These are phyloP conservation scores for Pseudanteris insignis DNA, from an alignment of 2,888 invertebrate genomes.

Conservation along the genomic window DNA sequence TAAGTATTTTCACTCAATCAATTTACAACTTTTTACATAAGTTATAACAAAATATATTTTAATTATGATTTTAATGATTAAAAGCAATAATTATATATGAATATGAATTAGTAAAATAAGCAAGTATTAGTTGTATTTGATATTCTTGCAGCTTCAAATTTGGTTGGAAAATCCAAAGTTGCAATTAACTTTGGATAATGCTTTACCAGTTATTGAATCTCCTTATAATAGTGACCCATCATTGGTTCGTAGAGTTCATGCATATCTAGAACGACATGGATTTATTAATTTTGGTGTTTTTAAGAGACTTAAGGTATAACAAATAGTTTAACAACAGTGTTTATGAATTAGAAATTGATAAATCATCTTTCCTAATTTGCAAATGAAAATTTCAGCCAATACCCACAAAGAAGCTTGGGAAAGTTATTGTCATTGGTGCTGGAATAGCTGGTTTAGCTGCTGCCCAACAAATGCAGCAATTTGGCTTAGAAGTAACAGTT, in stretches of 20 bases:
- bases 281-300: slow-evolving; percentile 98
- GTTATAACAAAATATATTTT: no score
- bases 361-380: no score
- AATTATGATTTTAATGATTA: no score
- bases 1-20: no score
- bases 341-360: no score
- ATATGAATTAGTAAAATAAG: no score
- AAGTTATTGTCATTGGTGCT: slow-evolving; percentile 75
- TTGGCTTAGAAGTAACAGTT: slow-evolving; percentile 95
- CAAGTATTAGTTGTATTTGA: no score
- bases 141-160: slow-evolving; percentile 80
- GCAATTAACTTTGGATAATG: slow-evolving; percentile 85
- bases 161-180: slow-evolving; percentile 97
- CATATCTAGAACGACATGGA: slow-evolving; percentile 93
- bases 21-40: no score
- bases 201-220: slow-evolving; percentile 82
- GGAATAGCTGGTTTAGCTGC: slow-evolving; percentile 96
- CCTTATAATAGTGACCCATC: slow-evolving; percentile 94
- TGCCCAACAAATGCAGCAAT: slow-evolving; percentile 92
- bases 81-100: no score
- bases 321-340: no score
- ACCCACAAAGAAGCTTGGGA: slow-evolving; percentile 68
- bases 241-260: slow-evolving; percentile 84
- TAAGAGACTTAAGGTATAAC: slow-evolving; percentile 78
- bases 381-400: no score